Evolutionary conservation across 1,140 invertebrate genomes (phyloP), one percentile per base, ranked within the genome.

Genomic region (Papilio aristodemus): DNA sequence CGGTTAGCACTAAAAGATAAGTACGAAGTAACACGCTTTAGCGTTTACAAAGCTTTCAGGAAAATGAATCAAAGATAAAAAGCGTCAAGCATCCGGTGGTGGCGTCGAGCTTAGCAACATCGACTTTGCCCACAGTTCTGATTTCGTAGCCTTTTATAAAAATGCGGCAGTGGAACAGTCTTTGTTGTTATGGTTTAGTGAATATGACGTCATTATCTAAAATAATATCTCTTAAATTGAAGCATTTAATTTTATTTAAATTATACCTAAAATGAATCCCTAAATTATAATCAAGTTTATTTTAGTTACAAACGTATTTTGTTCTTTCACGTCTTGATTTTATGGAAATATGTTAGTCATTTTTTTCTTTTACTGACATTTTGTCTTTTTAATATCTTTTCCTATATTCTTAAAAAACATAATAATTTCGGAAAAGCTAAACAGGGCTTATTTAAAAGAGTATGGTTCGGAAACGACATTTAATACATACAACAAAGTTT

Each of bases 21-120:
- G 43, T 50, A 50, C 17, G 43, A 50, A 50, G 17, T 50, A 10
- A 9, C 43, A 50, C 43, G 43, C 43, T 50, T 50, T 50, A 50
- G 19, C 43, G 43, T 50, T 50, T 50, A 50, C 43, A 50, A 50
- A 50, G 17, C 43, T 50, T 50, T 50, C 17, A 50, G 43, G 14
- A 50, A 50, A 50, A 50, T 50, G 43, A 50, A 50, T 50, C 43
- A 22, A 50, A 50, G 43, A 50, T 50, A 50, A 50, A 50, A 50
- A 50, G 17, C 43, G 43, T 50, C 43, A 22, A 50, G 43, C 43
- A 50, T 50, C 43, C 43, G 43, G 43, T 32, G 27, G 27, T 32
- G 27, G 2, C 43, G 7, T 4, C 17, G 43, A 17, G 17, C 43
- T 50, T 50, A 19, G 17, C 10, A 50, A 50, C 43, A 50, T 50